phyloP scores from a whole-genome alignment of 2,113 vertebrate species.

The Peromyscus leucopus region DNA sequence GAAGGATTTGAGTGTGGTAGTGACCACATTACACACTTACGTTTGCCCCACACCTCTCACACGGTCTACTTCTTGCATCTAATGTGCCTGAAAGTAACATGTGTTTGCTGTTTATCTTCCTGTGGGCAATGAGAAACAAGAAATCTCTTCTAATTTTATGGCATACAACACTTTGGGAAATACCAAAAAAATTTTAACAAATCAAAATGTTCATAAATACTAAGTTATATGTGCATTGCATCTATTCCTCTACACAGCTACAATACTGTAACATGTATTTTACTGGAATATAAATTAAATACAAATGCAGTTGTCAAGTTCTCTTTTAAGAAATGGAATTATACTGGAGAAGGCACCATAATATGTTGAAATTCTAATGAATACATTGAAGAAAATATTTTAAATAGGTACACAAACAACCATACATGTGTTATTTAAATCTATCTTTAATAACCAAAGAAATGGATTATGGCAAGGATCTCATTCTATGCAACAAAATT shows the following conservation, averaged over 20 bases:
- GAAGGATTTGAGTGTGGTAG: not conserved
- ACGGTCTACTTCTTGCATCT: not conserved
- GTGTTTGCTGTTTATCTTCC: not conserved
- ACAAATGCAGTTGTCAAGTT: not conserved
- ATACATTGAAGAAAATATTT: not conserved
- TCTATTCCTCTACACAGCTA: not conserved
- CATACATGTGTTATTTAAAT: not conserved
- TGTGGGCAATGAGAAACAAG: not conserved
- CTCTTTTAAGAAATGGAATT: not conserved
- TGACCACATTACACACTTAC: not conserved
- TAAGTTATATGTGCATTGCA: not conserved
- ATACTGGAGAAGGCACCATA: not conserved
- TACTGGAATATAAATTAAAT: not conserved
- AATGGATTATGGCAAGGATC: not conserved
- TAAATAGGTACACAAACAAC: not conserved
- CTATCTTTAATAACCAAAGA: not conserved
- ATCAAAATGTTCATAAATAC: not conserved
- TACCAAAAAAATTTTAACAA: not conserved
- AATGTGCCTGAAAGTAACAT: not conserved
- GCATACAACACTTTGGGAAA: not conserved
- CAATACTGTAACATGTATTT: not conserved
- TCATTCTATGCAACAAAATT: not conserved
- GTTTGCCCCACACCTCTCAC: not conserved
- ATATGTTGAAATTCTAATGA: not conserved
- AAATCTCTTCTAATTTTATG: not conserved